Conservation (phyloP, 2,113 vertebrate species). For the Ceyx melanurus region DNA sequence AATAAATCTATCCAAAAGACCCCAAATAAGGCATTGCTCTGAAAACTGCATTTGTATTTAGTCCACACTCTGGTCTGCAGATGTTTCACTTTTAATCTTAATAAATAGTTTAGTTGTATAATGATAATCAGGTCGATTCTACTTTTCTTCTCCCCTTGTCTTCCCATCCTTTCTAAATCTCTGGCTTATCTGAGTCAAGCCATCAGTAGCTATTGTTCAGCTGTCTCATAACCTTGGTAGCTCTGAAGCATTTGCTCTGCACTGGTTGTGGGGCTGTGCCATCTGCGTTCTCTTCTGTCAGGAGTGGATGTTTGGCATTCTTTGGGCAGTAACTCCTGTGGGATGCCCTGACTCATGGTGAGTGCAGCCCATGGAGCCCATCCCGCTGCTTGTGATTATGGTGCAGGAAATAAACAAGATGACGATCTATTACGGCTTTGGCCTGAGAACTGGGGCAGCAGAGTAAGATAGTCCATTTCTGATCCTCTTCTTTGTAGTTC, state of each 20-base stretch:
- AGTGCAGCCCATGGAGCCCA: neutral
- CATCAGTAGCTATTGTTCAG: neutral
- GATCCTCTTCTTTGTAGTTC: neutral
- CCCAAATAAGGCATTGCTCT: neutral
- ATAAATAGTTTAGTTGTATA: neutral
- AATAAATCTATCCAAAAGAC: neutral
- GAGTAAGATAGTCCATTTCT: neutral
- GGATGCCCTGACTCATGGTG: conserved; percentile 26
- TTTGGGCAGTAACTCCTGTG: neutral
- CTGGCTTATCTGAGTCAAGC: neutral
- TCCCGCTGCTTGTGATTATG: neutral
- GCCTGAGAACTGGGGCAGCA: conserved; percentile 5
- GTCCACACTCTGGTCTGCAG: neutral
- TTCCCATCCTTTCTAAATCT: neutral
- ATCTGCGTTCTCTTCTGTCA: neutral
- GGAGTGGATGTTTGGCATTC: conserved; percentile 40
- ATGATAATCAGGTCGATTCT: neutral
- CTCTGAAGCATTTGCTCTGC: neutral
- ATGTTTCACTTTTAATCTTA: neutral
- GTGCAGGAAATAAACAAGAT: conserved; percentile 47
- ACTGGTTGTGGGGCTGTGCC: neutral
- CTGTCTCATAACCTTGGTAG: conserved; percentile 14
- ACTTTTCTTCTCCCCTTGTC: neutral
- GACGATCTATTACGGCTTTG: neutral
- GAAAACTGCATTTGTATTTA: neutral